These are phyloP conservation scores for Nautilus pompilius DNA, from an alignment of 1,140 invertebrate species.

Conservation along the genomic window DNA sequence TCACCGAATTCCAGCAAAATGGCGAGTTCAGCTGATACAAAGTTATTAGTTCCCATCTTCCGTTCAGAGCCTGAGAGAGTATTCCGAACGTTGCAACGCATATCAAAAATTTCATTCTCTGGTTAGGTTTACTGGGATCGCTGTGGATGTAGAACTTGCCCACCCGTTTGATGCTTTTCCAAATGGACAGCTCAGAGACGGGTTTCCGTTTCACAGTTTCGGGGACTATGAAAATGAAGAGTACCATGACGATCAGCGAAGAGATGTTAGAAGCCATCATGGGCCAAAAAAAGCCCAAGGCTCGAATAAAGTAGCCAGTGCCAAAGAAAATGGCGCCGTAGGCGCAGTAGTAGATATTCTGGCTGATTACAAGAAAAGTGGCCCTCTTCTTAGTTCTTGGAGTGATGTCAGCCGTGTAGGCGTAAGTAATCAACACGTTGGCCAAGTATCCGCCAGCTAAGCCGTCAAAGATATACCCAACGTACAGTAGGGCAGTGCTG, in stretches of 20 bases:
- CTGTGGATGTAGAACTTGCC: not conserved
- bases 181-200: not conserved
- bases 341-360: not conserved
- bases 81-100: not conserved
- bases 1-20: slow-evolving; percentile 6
- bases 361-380: not conserved
- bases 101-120: not conserved
- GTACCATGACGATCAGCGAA: not conserved
- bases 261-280: not conserved
- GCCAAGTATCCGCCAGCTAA: not conserved
- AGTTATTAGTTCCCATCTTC: not conserved
- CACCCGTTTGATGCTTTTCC: not conserved
- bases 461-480: slow-evolving; percentile 5
- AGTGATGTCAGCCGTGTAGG: slow-evolving; percentile 1
- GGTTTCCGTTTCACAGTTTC: not conserved
- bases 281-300: slow-evolving; percentile 4
- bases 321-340: not conserved
- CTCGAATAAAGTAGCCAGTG: not conserved
- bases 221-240: not conserved
- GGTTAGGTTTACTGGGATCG: not conserved
- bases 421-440: not conserved
- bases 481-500: not conserved
- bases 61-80: not conserved
- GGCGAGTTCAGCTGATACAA: not conserved
- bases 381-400: not conserved